Conservation (phyloP, 2,888 invertebrate genomes). For the Osmoderma eremita region DNA sequence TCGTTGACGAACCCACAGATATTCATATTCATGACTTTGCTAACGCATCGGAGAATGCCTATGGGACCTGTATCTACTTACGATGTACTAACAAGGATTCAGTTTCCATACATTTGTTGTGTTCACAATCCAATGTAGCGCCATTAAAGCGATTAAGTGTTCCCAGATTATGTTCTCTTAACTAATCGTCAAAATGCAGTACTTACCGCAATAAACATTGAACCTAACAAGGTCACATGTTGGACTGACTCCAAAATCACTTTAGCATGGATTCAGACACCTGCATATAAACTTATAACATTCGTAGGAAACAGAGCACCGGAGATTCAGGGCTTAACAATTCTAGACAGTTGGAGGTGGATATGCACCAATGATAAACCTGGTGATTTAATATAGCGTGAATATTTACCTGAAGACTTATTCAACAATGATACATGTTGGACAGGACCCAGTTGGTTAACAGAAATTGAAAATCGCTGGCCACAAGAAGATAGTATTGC, state of each 20-base stretch:
- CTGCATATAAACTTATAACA: neutral
- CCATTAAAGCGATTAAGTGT: slow-evolving; percentile 42
- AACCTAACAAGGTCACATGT: slow-evolving; percentile 32
- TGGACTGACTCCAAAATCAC: slow-evolving; percentile 50
- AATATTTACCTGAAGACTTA: too few relatives aligned
- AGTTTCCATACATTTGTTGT: slow-evolving; percentile 26
- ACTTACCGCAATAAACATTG: slow-evolving; percentile 32
- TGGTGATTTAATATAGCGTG: too few relatives aligned
- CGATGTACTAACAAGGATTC: neutral
- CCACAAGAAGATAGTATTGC: too few relatives aligned
- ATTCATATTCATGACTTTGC: slow-evolving; percentile 32
- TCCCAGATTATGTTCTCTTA: slow-evolving; percentile 15
- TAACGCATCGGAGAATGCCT: slow-evolving; percentile 31
- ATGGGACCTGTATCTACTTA: slow-evolving; percentile 21
- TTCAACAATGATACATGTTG: too few relatives aligned
- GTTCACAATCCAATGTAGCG: slow-evolving; percentile 47
- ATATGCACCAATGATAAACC: too few relatives aligned
- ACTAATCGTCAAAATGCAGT: slow-evolving; percentile 39
- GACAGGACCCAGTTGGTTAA: too few relatives aligned
- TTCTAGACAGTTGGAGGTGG: too few relatives aligned
- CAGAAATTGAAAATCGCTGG: too few relatives aligned
- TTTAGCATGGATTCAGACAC: slow-evolving; percentile 42
- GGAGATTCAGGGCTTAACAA: slow-evolving; percentile 16
- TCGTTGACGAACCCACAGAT: neutral
- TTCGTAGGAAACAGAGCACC: slow-evolving; percentile 26